Conservation (phyloP, 2,797 vertebrate species). For the Adrianichthys oophorus region DNA sequence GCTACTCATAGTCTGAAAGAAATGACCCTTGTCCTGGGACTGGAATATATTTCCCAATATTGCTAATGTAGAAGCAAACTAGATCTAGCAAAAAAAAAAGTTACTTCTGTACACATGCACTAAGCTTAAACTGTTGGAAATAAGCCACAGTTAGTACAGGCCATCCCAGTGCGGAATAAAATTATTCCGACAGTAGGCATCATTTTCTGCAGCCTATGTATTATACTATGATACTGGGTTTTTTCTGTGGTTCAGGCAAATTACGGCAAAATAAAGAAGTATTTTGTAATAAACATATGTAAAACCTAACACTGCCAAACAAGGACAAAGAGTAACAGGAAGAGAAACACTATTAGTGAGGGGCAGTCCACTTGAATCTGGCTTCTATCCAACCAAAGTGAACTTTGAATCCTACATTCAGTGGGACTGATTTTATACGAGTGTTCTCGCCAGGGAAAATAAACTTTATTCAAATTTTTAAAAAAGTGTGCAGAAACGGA, state of each 20-base stretch:
- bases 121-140: no score
- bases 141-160: no score
- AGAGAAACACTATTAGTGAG: constrained; percentile 31
- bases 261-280: neutral
- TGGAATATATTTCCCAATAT: no score
- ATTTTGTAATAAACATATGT: constrained; percentile 14
- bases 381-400: neutral
- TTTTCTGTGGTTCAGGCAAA: constrained; percentile 12
- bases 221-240: constrained; percentile 14
- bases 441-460: neutral
- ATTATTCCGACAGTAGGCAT: neutral
- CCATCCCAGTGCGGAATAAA: constrained; percentile 13
- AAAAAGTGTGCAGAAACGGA: constrained; percentile 25
- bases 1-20: no score
- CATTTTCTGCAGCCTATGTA: constrained; percentile 13
- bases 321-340: constrained; percentile 26
- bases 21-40: no score
- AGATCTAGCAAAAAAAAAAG: no score
- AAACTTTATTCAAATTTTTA: constrained; percentile 12
- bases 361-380: constrained; percentile 33
- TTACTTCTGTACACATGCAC: no score
- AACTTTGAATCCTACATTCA: constrained; percentile 36
- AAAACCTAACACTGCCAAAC: constrained; percentile 19
- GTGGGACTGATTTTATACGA: neutral
- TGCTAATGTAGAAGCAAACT: no score